Base-by-base conservation (phyloP, 2,113 vertebrate genomes). In the Oreochromis niloticus region DNA sequence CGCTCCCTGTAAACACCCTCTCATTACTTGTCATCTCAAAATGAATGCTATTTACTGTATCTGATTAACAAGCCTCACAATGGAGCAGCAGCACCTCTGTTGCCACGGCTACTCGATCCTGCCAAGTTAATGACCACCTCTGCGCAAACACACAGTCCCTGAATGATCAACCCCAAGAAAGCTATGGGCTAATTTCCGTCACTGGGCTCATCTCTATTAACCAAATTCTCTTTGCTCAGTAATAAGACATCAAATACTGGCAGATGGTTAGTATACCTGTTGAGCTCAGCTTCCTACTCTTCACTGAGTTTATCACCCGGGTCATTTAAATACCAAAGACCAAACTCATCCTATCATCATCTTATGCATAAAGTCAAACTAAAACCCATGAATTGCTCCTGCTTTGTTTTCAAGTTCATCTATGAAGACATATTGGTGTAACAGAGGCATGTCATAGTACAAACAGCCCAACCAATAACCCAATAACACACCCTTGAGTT, bases 121-220 rank as follows among this genome's bases (percentile, higher is more conserved):
- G 83, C 78, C 39, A 78, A 71, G 82, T 63, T 92, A 92, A 93
- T 84, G 89, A 88, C 79, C 88, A 85, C 85, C 84, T 89, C 88
- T 87, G 82, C 32, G 71, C 78, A 87, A 93, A 93, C 89, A 88
- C 82, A 80, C 86, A 82, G 24, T 56, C 73, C 27, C 81, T 66
- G 68, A 84, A 86, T 79, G 78, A 83, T 84, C 82, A 85, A 81
- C 59, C 84, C 57, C 39, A 83, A 87, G 84, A 57, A 66, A 81
- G 80, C 85, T 71, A 10, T 7, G 56, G 89, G 86, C 55, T 85
- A 63, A 92, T 90, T 87, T 80, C 43, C 68, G 54, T 75, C 52
- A 88, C 85, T 82, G 86, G 83, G 34, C 78, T 88, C 89, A 88
- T 88, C 87, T 85, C 85, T 89, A 81, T 90, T 82, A 89, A 71